Conservation (phyloP, 2,888 invertebrate species). For the Odontocolon sp. region DNA sequence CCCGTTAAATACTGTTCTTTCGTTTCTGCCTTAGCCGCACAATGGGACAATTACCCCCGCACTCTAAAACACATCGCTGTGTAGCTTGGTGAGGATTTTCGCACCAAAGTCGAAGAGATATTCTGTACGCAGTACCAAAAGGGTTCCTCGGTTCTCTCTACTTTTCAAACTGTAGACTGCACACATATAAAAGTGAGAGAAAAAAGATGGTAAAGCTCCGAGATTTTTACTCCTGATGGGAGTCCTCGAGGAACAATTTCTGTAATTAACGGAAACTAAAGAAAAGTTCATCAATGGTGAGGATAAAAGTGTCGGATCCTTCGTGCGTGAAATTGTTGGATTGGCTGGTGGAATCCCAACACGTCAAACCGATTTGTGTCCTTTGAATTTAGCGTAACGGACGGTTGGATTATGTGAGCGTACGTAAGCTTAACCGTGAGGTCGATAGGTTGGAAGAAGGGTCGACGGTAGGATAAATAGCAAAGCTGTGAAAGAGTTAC, state of each 20-base stretch:
- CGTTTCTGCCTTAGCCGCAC: slow-evolving; percentile 50
- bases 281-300: neutral
- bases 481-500: slow-evolving; percentile 8
- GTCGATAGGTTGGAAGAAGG: too few relatives aligned
- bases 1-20: slow-evolving; percentile 56
- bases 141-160: slow-evolving; percentile 24
- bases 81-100: slow-evolving; percentile 28
- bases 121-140: neutral
- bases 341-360: too few relatives aligned
- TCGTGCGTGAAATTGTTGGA: slow-evolving; percentile 33
- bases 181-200: too few relatives aligned
- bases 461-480: neutral
- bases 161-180: slow-evolving; percentile 21
- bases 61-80: neutral
- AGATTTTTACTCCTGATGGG: neutral
- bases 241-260: slow-evolving; percentile 12
- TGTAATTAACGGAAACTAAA: slow-evolving; percentile 10
- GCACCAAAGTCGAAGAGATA: slow-evolving; percentile 25
- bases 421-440: too few relatives aligned
- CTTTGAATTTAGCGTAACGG: too few relatives aligned
- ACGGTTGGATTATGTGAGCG: too few relatives aligned
- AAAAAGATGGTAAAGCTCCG: neutral
- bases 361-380: too few relatives aligned
- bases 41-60: slow-evolving; percentile 52
- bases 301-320: slow-evolving; percentile 1